Evolutionary conservation across 2,113 vertebrate species (phyloP).

Genomic region (Carlito syrichta): DNA sequence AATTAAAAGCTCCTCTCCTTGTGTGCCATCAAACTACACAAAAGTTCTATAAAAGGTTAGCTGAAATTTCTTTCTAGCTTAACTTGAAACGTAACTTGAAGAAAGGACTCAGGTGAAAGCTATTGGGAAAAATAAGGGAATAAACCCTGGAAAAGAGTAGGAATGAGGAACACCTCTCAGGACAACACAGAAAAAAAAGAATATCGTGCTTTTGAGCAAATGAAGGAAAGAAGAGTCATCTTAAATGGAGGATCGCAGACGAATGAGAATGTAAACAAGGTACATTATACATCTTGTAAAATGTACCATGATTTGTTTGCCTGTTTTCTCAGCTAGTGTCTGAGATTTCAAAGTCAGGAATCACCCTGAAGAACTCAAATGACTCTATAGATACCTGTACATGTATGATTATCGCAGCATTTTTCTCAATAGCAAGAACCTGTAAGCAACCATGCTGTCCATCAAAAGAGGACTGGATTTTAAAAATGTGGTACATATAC

Average conservation of each 20-base stretch:
- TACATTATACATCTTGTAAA: background rate
- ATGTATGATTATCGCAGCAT: too few species aligned
- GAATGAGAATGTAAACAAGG: background rate
- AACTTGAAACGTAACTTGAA: too few species aligned
- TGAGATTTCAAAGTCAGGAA: background rate
- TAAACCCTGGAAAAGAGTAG: background rate
- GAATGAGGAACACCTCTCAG: background rate
- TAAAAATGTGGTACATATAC: too few species aligned
- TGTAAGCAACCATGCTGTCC: too few species aligned
- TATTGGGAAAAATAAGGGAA: constrained; percentile 2
- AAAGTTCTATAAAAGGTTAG: background rate
- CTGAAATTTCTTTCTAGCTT: constrained; percentile 21
- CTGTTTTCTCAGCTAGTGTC: background rate
- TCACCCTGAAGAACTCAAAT: too few species aligned
- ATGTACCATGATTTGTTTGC: background rate
- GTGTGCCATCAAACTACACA: background rate
- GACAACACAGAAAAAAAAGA: constrained; percentile 9
- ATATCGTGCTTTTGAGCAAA: background rate
- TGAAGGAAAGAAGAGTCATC: background rate
- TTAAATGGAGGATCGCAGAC: background rate
- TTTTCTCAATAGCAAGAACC: too few species aligned
- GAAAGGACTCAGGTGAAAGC: background rate
- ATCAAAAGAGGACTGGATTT: too few species aligned
- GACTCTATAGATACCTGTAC: too few species aligned
- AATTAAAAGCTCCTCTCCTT: background rate